These are phyloP conservation scores for Mactromeris polynyma DNA, from an alignment of 2,888 invertebrate species.

Conservation along the genomic window DNA sequence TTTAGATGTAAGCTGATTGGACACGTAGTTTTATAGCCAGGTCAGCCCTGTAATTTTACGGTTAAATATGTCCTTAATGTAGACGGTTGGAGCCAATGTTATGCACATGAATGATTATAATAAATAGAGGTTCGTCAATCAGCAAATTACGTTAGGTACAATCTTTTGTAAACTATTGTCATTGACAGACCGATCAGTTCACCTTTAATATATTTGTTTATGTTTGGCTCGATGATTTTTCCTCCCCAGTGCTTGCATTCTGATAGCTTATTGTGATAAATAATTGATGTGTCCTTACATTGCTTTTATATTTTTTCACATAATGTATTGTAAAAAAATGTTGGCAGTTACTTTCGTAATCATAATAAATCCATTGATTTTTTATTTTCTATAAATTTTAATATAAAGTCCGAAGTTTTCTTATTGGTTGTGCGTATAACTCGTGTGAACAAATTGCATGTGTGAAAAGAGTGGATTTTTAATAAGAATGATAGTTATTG, in stretches of 20 bases:
- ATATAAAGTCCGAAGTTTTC: not conserved
- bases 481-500: not conserved
- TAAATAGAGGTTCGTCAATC: conserved; percentile 37
- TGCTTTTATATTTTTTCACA: not conserved
- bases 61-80: conserved; percentile 45
- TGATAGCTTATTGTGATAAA: not conserved
- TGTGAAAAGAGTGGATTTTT: not conserved
- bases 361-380: not conserved
- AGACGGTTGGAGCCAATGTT: conserved; percentile 59
- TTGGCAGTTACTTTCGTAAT: not conserved
- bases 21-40: not conserved
- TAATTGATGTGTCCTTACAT: conserved; percentile 7
- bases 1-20: not conserved
- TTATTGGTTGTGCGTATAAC: not conserved
- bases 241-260: not conserved
- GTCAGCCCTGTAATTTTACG: conserved; percentile 26
- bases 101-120: conserved; percentile 33
- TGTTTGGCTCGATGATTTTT: not conserved
- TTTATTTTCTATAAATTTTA: not conserved
- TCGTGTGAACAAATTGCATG: not conserved
- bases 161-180: not conserved
- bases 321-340: not conserved
- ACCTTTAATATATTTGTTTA: conserved; percentile 1
- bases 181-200: not conserved
- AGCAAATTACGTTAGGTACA: conserved; percentile 14